Evolutionary conservation across 2,797 vertebrate species (phyloP), one percentile per base, ranked within the genome.

Genomic region (Pelochelys cantorii): DNA sequence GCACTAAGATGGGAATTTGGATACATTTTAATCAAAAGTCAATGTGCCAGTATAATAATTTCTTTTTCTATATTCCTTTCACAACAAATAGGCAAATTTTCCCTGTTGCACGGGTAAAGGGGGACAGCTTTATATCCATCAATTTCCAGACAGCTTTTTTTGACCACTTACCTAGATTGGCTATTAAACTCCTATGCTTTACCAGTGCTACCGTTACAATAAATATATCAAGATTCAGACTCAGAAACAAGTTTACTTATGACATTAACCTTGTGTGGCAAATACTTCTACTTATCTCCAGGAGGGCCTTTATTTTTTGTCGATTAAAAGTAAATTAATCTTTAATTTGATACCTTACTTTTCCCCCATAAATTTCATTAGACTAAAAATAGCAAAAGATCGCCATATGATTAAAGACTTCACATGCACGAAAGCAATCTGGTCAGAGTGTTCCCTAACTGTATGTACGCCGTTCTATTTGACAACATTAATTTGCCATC

Each of bases 401-500:
- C 96, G 96, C 94, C 94, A 96, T 87, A 96, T 87, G 85, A 96
- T 95, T 96, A 95, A 97, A 97, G 95, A 92, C 95, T 96, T 96
- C 94, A 95, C 95, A 91, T 75, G 12, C 81, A 68, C 92, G 91
- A 95, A 96, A 96, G 94, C 96, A 95, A 97, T 96, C 96, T 97
- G 92, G 87, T 93, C 95, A 93, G 91, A 93, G 93, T 95, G 89
- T 92, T 95, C 89, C 94, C 94, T 96, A 96, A 94, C 94, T 94
- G 95, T 96, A 96, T 95, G 86, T 96, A 97, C 94, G 91, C 90
- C 93, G 96, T 97, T 96, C 95, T 93, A 93, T 96, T 96, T 96
- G 97, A 97, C 96, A 97, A 95, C 91, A 97, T 97, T 96, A 97
- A 94, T 94, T 96, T 97, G 96, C 96, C 97, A 97, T 95, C 96